A percentile compares a stretch with the other conserved stretches of the same genome.
Evolutionary conservation across 2,113 vertebrate species (phyloP).

Genomic region (Microcebus murinus): DNA sequence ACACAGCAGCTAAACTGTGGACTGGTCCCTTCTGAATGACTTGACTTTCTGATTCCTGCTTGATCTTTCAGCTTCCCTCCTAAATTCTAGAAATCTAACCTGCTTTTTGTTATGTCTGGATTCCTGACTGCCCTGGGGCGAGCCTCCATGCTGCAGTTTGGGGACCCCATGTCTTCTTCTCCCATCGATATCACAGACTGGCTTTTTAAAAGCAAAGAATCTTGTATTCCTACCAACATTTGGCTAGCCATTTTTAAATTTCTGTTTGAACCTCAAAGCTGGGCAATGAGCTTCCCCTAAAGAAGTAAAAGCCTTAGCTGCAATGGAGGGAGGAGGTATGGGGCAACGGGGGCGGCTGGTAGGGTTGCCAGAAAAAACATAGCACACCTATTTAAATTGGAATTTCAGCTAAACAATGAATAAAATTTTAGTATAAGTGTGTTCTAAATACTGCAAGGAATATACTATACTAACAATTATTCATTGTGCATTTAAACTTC

Average conservation of each 20-base stretch:
- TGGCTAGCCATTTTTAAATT: background rate
- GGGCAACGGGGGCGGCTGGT: background rate
- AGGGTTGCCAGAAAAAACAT: background rate
- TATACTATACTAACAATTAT: background rate
- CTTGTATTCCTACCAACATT: background rate
- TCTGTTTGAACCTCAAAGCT: background rate
- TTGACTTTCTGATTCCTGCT: background rate
- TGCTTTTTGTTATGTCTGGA: background rate
- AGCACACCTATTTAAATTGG: fast-evolving
- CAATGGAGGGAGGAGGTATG: too few relatives aligned
- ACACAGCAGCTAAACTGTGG: background rate
- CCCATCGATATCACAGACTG: background rate
- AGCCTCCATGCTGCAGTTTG: background rate
- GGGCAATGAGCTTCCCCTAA: fast-evolving
- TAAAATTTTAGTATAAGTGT: background rate
- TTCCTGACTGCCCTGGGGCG: background rate
- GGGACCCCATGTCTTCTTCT: fast-evolving
- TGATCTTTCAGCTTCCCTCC: background rate
- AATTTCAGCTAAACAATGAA: background rate
- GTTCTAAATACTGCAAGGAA: background rate
- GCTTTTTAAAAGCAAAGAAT: background rate
- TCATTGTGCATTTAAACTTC: background rate
- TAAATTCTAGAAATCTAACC: background rate
- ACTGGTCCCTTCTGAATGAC: background rate
- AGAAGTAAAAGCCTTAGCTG: background rate